Evolutionary conservation across 1,140 invertebrate genomes (phyloP).

Genomic region (Nymphalis io): DNA sequence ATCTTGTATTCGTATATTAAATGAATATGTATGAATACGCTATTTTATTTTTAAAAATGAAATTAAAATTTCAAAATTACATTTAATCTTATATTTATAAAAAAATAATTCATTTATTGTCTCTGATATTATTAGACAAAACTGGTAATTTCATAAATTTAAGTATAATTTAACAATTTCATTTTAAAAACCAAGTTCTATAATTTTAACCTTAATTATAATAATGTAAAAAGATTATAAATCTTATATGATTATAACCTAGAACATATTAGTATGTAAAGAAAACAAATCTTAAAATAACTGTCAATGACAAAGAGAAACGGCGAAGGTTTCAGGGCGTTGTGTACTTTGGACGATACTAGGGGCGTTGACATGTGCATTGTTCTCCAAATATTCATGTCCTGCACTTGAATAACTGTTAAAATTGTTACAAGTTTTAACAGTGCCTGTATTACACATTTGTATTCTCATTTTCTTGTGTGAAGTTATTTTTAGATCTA

Average conservation of each 20-base stretch:
- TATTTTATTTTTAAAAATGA: too few relatives aligned
- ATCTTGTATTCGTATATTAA: background rate
- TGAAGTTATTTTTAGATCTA: background rate
- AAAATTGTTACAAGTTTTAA: conserved; percentile 33
- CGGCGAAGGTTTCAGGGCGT: conserved; percentile 49
- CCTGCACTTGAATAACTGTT: conserved; percentile 35
- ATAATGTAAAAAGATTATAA: too few relatives aligned
- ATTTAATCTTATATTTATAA: too few relatives aligned
- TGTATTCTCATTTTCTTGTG: background rate
- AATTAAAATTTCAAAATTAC: too few relatives aligned
- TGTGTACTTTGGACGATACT: conserved; percentile 47
- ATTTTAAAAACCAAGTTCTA: too few relatives aligned
- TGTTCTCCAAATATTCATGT: conserved; percentile 41
- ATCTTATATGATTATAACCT: background rate
- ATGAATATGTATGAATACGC: too few relatives aligned
- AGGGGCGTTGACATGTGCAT: conserved; percentile 50
- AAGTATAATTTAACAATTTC: too few relatives aligned
- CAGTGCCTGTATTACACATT: conserved; percentile 7
- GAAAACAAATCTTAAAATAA: conserved; percentile 3
- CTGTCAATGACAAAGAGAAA: conserved; percentile 16
- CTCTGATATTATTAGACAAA: too few relatives aligned
- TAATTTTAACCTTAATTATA: too few relatives aligned
- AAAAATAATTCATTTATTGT: too few relatives aligned
- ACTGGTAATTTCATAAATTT: too few relatives aligned
- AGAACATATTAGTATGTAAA: background rate